phyloP scores from a whole-genome alignment of 2,888 invertebrate genomes.

The Julus scanicus region DNA sequence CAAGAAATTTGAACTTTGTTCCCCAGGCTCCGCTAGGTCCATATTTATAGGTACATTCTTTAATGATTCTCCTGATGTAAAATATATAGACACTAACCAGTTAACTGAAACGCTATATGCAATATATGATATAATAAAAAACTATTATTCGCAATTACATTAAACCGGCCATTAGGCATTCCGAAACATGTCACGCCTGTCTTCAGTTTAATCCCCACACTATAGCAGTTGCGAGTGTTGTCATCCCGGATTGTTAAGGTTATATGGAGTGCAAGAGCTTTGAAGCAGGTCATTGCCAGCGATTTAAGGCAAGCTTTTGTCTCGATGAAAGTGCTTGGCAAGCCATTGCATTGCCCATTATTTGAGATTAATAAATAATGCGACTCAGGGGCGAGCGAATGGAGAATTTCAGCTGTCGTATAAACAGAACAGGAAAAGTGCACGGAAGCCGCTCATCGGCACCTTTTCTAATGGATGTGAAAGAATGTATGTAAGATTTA shows the following conservation, averaged over 20 bases:
- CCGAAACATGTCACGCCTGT: not conserved
- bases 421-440: no score
- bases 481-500: no score
- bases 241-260: not conserved
- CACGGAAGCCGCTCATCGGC: no score
- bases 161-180: not conserved
- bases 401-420: no score
- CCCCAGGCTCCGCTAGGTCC: no score
- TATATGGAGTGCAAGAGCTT: constrained; percentile 13
- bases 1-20: no score
- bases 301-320: not conserved
- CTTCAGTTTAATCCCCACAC: not conserved
- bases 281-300: not conserved
- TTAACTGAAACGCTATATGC: not conserved
- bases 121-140: not conserved
- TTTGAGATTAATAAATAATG: not conserved
- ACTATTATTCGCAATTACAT: not conserved
- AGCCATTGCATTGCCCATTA: not conserved
- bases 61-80: no score
- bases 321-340: not conserved
- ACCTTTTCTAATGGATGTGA: no score
- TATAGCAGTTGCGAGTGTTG: not conserved
- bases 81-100: no score
- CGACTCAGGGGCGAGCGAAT: no score
- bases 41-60: no score